Evolutionary conservation across 2,888 invertebrate species (phyloP).

Genomic region (Orthosia gothica): DNA sequence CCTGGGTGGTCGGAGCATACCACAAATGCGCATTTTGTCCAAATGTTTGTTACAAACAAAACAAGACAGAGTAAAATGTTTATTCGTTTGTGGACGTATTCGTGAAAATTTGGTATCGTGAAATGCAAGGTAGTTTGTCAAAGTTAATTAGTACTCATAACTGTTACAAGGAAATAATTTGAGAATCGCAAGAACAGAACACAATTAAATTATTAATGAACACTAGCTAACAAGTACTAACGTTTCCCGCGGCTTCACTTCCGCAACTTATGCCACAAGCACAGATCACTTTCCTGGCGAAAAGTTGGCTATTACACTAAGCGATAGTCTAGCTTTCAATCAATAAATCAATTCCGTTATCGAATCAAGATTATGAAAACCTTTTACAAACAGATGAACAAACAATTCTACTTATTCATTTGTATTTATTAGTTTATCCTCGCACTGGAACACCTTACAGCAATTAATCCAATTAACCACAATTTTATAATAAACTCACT

Average conservation of each 20-base stretch:
- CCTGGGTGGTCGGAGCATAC: slow-evolving; percentile 21
- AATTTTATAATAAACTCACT: no score
- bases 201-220: no score
- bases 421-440: no score
- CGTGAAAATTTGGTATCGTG: slow-evolving; percentile 1
- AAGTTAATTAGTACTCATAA: no score
- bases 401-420: no score
- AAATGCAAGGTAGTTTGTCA: no score
- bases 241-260: neutral
- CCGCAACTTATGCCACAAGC: neutral
- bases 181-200: neutral
- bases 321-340: no score
- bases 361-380: no score
- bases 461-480: no score
- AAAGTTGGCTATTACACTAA: neutral
- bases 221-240: neutral
- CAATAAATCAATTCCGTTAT: no score
- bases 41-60: slow-evolving; percentile 45
- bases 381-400: no score
- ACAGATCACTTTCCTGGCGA: neutral
- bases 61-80: slow-evolving; percentile 18
- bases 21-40: slow-evolving; percentile 19
- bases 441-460: no score
- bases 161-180: neutral
- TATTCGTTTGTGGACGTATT: neutral